These are phyloP conservation scores for Eublepharis macularius DNA, from an alignment of 2,113 vertebrate species.

Conservation along the genomic window DNA sequence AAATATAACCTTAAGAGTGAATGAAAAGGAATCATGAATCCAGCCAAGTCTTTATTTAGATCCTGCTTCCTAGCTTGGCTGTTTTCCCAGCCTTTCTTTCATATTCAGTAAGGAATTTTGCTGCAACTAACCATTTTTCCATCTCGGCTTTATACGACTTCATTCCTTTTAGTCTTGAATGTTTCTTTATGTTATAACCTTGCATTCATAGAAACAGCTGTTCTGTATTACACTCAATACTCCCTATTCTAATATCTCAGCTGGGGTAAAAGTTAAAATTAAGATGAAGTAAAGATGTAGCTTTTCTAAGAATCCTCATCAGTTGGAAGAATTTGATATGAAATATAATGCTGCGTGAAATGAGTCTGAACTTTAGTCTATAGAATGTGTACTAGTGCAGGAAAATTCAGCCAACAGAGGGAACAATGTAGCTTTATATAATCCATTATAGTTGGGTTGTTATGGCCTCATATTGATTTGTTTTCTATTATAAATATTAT, in stretches of 20 bases:
- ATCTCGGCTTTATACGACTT: background rate
- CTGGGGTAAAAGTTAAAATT: background rate
- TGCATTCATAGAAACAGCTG: slow-evolving; percentile 30
- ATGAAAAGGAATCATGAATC: background rate
- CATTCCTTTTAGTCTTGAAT: accelerated
- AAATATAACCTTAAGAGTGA: background rate
- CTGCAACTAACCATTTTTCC: background rate
- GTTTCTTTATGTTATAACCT: background rate
- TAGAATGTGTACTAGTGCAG: background rate
- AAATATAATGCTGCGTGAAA: background rate
- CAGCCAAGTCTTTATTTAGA: background rate
- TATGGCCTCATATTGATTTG: background rate
- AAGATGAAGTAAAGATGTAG: background rate
- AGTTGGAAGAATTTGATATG: background rate
- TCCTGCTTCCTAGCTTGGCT: background rate
- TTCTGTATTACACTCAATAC: background rate
- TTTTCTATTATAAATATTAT: background rate
- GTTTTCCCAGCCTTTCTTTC: background rate
- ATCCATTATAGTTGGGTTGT: background rate
- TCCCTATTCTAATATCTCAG: slow-evolving; percentile 14
- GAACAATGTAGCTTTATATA: background rate
- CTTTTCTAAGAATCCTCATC: background rate
- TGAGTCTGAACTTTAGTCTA: background rate
- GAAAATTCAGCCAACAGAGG: background rate
- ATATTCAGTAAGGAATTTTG: background rate